These are phyloP conservation scores for Haliclystus octoradiatus DNA, from an alignment of 30 jellyfish, hydroid and myxozoan species.

Conservation along the genomic window DNA sequence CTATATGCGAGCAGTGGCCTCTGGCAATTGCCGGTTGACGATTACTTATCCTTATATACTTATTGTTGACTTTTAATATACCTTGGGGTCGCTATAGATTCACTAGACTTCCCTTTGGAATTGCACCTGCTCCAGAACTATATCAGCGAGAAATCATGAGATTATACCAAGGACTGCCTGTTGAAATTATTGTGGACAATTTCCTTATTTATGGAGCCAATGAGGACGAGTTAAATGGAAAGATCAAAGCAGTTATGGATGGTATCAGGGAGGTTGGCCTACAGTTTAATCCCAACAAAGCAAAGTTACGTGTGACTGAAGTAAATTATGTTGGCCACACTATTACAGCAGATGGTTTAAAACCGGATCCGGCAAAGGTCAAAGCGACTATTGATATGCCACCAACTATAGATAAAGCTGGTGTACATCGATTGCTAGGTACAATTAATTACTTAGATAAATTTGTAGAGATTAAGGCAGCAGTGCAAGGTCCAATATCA, in stretches of 20 bases:
- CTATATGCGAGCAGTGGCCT: conserved; percentile 18
- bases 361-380: conserved; percentile 31
- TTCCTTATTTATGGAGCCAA: conserved; percentile 8
- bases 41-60: conserved; percentile 17
- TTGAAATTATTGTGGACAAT: conserved; percentile 14
- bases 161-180: conserved; percentile 5
- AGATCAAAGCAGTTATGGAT: too few relatives aligned
- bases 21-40: conserved; percentile 8
- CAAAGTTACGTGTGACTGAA: conserved; percentile 22
- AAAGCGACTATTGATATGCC: conserved; percentile 19
- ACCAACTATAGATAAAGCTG: too few relatives aligned
- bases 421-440: conserved; percentile 33
- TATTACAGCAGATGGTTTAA: conserved; percentile 29
- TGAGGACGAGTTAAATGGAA: conserved; percentile 13
- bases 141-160: conserved; percentile 15
- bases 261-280: background rate
- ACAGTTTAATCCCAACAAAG: conserved; percentile 17
- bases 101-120: too few relatives aligned
- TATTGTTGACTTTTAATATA: conserved; percentile 4
- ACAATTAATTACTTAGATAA: conserved; percentile 24
- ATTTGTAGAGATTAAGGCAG: conserved; percentile 28
- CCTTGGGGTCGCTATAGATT: too few relatives aligned
- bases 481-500: conserved; percentile 31
- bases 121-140: conserved; percentile 18
- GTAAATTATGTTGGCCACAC: conserved; percentile 28